Evolutionary conservation across 2,113 vertebrate species (phyloP), one percentile per base, ranked within the genome.

Genomic region (Chaenogobius annularis): DNA sequence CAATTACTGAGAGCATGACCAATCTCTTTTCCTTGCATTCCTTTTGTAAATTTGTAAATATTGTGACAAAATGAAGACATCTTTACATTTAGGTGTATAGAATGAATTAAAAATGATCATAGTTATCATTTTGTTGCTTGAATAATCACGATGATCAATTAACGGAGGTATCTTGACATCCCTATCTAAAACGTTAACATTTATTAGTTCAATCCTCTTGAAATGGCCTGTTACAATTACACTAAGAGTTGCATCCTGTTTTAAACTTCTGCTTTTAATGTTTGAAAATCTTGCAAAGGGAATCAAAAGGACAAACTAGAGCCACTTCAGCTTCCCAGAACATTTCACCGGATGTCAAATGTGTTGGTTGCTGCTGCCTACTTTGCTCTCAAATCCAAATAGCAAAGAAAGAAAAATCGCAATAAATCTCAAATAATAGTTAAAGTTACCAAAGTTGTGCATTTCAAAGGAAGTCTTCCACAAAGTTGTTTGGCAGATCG

Each of bases 391-490:
- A 43, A 63, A 63, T 7, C 19, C n/a, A 15, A 20, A 47, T 1
- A 46, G 13, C 8, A 44, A 64, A 64, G 17, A 20, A 11, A n/a
- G 10, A n/a, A 40, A 67, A 19, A 52, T 15, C 8, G 7, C 50
- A n/a, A 44, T 10, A 17, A 12, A 23, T 23, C 22, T 7, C 72
- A 47, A 77, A 35, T 61, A 17, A 22, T 20, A 22, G n/a, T 55
- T 4, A 26, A 61, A 61, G 26, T 17, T 26, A 13, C 11, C 11
- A 26, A 78, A 80, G 72, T 47, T 61, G 64, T 78, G 77, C 79
- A 65, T 83, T 66, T 66, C 55, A 71, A 74, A 70, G 31, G 74
- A 54, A 69, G 22, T 61, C 63, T 68, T 83, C 80, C 69, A 74
- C 58, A 74, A 73, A 72, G 59, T 83, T 65, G 13, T 62, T 40